Base-by-base conservation (phyloP, 2,797 vertebrate genomes). In the Acomys russatus region DNA sequence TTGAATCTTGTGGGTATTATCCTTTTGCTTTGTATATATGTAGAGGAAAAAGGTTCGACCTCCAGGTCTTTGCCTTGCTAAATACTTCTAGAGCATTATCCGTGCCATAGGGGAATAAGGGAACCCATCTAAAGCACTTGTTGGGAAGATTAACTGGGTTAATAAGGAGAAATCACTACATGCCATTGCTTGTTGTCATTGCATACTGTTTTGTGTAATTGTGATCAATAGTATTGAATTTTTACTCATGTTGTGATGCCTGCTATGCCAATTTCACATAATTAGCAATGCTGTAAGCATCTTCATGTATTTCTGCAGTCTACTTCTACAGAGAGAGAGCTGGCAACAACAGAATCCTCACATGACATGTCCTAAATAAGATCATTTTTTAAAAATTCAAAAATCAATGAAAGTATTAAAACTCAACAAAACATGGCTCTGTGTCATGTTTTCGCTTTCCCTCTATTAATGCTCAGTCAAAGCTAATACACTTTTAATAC, bases 351-450 rank as follows among this genome's bases (percentile, higher is more conserved):
- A 92, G 12, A 68, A 73, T 54, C 11, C n/a, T 51, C 9, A 91
- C 76, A 88, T 78, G 51, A 82, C 28, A 94, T 70, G 74, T 1
- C 20, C 18, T 38, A 15, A 49, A 61, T 6, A 88, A 35, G 51
- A 87, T 71, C 90, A 61, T 79, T 93, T 66, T 79, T 93, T 66
- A 80, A 35, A 15, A 91, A 73, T 64, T 88, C 15, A 71, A 79
- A 64, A 78, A 71, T 93, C 92, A 88, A 12, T 66, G 49, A 9
- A 12, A 51, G 70, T 6, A 63, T 88, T 86, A 83, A 95, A 94
- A 79, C 33, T 84, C 66, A 77, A 20, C 5, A 70, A 92, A 88
- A 51, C 38, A 28, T 0, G 10, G 5, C 59, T 92, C 28, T 38
- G 0, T 25, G 25, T 51, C 28, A 25, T 12, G 25, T 11, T 77